Evolutionary conservation across 1,140 invertebrate species (phyloP).

Genomic region (Vollenhovia emeryi): DNA sequence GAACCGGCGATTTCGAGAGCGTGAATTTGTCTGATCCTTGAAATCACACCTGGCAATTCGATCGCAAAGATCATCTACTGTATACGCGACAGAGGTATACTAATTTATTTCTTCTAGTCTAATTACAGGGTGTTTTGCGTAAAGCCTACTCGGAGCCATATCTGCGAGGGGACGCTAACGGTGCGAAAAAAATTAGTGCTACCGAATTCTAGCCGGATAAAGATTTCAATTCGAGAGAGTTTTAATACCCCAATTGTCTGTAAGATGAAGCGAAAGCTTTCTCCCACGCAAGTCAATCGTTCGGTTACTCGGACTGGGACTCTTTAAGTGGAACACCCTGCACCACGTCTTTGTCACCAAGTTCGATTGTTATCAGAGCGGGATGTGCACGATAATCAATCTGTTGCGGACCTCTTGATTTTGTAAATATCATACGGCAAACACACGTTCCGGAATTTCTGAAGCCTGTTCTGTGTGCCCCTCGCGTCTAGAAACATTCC

Average conservation of each 20-base stretch:
- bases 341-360: conserved; percentile 64
- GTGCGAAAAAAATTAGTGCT: background rate
- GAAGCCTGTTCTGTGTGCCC: no score
- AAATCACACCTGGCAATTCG: conserved; percentile 12
- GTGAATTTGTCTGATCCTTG: conserved; percentile 14
- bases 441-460: conserved; percentile 45
- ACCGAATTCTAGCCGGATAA: conserved; percentile 47
- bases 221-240: conserved; percentile 27
- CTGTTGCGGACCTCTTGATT: conserved; percentile 53
- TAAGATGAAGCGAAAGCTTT: background rate
- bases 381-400: conserved; percentile 66
- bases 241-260: background rate
- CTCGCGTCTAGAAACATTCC: no score
- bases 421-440: conserved; percentile 64
- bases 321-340: conserved; percentile 21
- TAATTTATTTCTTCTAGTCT: conserved; percentile 64
- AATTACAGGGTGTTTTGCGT: conserved; percentile 42
- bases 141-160: conserved; percentile 8
- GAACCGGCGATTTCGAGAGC: background rate
- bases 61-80: conserved; percentile 19
- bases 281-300: background rate
- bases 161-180: background rate
- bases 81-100: conserved; percentile 30
- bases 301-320: background rate
- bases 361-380: conserved; percentile 68